phyloP scores from a whole-genome alignment of 2,888 invertebrate genomes.

The Malachius bipustulatus region DNA sequence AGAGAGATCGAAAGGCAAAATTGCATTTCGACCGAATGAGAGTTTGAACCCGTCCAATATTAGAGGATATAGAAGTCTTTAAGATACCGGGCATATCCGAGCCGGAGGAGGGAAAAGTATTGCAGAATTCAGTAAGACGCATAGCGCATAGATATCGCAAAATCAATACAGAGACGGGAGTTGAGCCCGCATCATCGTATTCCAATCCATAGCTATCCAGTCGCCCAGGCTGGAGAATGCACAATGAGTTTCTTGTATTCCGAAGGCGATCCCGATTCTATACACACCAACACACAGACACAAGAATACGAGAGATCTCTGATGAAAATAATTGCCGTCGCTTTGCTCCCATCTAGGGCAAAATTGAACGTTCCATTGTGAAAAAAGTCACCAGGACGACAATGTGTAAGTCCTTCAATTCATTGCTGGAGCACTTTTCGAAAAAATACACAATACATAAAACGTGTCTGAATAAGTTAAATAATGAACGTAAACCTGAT shows the following conservation, averaged over 20 bases:
- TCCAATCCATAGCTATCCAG: constrained; percentile 27
- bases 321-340: too few species aligned
- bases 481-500: too few species aligned
- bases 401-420: too few species aligned
- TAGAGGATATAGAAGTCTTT: constrained; percentile 32
- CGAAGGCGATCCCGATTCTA: too few species aligned
- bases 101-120: constrained; percentile 2
- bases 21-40: constrained; percentile 27
- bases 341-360: too few species aligned
- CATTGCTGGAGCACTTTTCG: too few species aligned
- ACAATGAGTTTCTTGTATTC: constrained; percentile 25
- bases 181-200: constrained; percentile 29
- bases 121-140: constrained; percentile 27
- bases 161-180: constrained; percentile 29
- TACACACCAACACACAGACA: too few species aligned
- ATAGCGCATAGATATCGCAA: constrained; percentile 32
- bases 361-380: too few species aligned
- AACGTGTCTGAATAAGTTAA: too few species aligned
- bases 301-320: too few species aligned
- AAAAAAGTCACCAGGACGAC: too few species aligned
- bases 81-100: constrained; percentile 23
- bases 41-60: constrained; percentile 30
- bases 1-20: constrained; percentile 14
- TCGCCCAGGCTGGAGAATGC: constrained; percentile 24
- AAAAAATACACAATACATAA: too few species aligned